A percentile compares a stretch with the other conserved stretches of the same genome.
Evolutionary conservation across 53 echinoderm and acorn worm species (phyloP).

Genomic region (Arbacia lixula): DNA sequence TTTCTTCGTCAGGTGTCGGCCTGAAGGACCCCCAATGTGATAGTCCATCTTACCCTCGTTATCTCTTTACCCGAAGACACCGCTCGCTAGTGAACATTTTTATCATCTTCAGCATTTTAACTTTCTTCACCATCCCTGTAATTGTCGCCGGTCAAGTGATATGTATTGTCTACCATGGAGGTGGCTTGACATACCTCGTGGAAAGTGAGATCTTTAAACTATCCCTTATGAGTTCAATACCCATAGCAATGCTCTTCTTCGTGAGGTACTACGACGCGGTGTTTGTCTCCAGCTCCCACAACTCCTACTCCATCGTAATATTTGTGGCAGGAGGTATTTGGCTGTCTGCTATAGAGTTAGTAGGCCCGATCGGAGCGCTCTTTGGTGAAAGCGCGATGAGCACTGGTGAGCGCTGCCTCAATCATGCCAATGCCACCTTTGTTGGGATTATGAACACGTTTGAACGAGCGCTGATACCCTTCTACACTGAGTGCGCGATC

Average conservation of each 20-base stretch:
- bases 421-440: background rate
- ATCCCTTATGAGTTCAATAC: constrained; percentile 5
- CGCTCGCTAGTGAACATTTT: constrained; percentile 22
- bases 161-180: background rate
- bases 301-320: constrained; percentile 4
- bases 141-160: background rate
- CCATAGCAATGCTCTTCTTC: constrained; percentile 11
- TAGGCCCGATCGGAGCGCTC: background rate
- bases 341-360: background rate
- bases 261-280: constrained; percentile 28
- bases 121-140: constrained; percentile 3
- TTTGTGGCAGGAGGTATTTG: constrained; percentile 22
- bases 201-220: background rate
- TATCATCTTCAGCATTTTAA: constrained; percentile 2
- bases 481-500: constrained; percentile 19
- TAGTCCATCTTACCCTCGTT: too few relatives aligned
- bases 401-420: background rate
- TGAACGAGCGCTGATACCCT: constrained; percentile 9
- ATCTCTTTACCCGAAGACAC: constrained; percentile 1
- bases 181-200: background rate
- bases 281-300: constrained; percentile 8
- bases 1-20: too few relatives aligned
- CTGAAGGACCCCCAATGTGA: too few relatives aligned
- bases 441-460: background rate
- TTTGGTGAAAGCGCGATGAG: background rate